Evolutionary conservation across 2,888 invertebrate genomes (phyloP), one percentile per base, ranked within the genome.

Genomic region (Nemotelus nigrinus): DNA sequence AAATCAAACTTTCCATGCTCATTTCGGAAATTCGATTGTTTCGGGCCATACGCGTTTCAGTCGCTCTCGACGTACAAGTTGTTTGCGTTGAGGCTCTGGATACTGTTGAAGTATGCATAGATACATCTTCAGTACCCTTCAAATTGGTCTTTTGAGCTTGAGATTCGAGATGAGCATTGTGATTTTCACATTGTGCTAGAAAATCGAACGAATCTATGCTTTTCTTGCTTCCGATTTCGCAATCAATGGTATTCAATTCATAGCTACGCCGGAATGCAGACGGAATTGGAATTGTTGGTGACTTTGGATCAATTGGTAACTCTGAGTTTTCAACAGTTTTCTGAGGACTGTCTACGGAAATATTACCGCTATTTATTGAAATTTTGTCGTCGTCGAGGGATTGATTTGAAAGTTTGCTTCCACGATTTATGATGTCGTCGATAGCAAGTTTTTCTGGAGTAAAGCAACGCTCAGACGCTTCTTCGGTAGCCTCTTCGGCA

Each of bases 1-100:
- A 98, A 79, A 96, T 92, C 1, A 96, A 88, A 83, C 95, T 96
- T 83, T 96, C 96, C 0, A 93, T 91, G 83, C 95, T 94, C 92
- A 96, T 94, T 84, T 96, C 95, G 0, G 95, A 94, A 80, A 94
- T 93, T 84, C 92, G 93, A 82, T 89, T 87, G 71, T 85, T 86
- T 57, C 78, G 72, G 8, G 84, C 79, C 0, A 85, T 85, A 58
- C 85, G 85, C 4, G 85, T 84, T 79, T 86, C 85, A 2, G 85
- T 85, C 78, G 85, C 83, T 77, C 85, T 85, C 0, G 86, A 86
- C 64, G 86, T 85, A 6, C 86, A 86, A 8, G 86, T 85, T 0
- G 85, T 86, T 78, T 86, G 86, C 3, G 43, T 25, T 2, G 74
- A 74, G 1, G 43, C 39, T 6, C 44, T 8, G 2, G 74, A 74